These are phyloP conservation scores for Gasterosteus nipponicus DNA, from an alignment of 2,113 vertebrate genomes.

Conservation along the genomic window DNA sequence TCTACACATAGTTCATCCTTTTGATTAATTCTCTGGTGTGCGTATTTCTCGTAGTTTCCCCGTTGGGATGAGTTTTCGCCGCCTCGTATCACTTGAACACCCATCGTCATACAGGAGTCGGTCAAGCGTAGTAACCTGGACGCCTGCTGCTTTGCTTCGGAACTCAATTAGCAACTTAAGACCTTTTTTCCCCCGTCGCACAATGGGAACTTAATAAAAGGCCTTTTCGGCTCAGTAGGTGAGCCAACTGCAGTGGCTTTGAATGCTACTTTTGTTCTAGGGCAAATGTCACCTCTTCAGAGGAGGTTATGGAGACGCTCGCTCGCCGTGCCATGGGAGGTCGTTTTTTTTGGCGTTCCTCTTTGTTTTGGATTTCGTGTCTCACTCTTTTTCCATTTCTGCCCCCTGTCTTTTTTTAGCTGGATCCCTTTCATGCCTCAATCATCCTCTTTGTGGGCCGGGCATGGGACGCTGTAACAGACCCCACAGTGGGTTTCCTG, in stretches of 20 bases:
- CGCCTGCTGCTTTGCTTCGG: slow-evolving; percentile 54
- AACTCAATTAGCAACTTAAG: slow-evolving; percentile 40
- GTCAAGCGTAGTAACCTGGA: slow-evolving; percentile 39
- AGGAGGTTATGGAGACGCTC: neutral
- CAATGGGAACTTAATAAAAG: slow-evolving; percentile 25
- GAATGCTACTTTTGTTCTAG: slow-evolving; percentile 22
- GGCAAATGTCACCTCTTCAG: slow-evolving; percentile 1
- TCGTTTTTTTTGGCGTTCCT: neutral
- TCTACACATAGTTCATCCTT: neutral
- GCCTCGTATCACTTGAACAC: slow-evolving; percentile 44
- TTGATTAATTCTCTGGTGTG: neutral
- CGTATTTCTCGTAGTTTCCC: neutral
- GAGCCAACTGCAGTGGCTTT: slow-evolving; percentile 25
- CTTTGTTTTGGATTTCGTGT: slow-evolving; percentile 20
- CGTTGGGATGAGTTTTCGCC: neutral
- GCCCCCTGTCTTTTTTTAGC: slow-evolving; percentile 66
- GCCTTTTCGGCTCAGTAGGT: slow-evolving; percentile 21
- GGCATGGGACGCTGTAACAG: slow-evolving; percentile 93
- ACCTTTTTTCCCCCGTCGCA: slow-evolving; percentile 28
- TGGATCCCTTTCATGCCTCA: slow-evolving; percentile 89
- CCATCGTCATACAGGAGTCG: neutral
- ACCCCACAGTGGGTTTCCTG: slow-evolving; percentile 92
- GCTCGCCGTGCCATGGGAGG: slow-evolving; percentile 5
- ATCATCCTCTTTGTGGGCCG: slow-evolving; percentile 93
- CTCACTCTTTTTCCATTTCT: neutral